These are phyloP conservation scores for Notolabrus celidotus DNA, from an alignment of 2,797 vertebrate species.

Conservation along the genomic window DNA sequence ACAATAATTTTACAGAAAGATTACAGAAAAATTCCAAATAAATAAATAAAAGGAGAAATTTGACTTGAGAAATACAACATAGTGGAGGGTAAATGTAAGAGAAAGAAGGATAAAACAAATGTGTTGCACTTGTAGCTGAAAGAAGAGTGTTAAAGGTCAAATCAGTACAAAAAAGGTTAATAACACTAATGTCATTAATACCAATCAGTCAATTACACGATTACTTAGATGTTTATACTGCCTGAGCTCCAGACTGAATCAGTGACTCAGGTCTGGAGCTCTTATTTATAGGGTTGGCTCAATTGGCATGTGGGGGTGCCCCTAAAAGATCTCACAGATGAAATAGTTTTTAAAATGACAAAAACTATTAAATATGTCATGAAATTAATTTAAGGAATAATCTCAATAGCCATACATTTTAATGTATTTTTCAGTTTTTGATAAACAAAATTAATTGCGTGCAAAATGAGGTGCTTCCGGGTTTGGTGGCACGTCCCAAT, in stretches of 20 bases:
- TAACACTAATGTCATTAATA: neutral
- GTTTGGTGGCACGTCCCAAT: conserved; percentile 73
- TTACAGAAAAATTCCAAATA: neutral
- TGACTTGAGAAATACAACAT: too few relatives aligned
- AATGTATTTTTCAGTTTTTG: fast-evolving
- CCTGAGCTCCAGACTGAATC: neutral
- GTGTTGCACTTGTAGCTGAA: neutral
- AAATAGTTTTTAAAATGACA: neutral
- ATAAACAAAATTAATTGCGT: conserved; percentile 1
- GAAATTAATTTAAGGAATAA: neutral
- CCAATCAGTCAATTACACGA: neutral
- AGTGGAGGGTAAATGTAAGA: neutral
- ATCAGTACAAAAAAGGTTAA: neutral
- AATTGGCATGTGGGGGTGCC: conserved; percentile 60
- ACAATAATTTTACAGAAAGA: neutral
- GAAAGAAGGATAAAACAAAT: neutral
- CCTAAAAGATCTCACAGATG: neutral
- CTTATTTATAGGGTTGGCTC: conserved; percentile 59
- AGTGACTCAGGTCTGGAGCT: conserved; percentile 19
- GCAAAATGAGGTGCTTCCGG: conserved; percentile 73
- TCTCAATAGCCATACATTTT: fast-evolving
- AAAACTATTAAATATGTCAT: neutral
- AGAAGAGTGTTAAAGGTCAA: neutral
- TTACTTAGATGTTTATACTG: neutral
- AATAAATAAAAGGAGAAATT: neutral